phyloP scores from a whole-genome alignment of 2,797 vertebrate genomes.

The Lacerta agilis region DNA sequence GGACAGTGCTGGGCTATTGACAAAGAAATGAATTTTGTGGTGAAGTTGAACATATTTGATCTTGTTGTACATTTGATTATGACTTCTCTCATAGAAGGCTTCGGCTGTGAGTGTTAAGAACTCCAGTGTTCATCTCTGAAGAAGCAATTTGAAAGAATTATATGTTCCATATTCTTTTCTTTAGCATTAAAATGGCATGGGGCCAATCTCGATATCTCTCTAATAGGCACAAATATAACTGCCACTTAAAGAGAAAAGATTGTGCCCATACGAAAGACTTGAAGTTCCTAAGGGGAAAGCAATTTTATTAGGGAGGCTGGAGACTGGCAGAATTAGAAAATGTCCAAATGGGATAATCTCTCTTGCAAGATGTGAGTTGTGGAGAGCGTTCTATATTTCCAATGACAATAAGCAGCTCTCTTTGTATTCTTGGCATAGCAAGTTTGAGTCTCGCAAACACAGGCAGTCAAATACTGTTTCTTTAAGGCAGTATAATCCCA shows the following conservation, averaged over 20 bases:
- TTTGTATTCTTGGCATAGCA: background rate
- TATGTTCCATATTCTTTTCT: background rate
- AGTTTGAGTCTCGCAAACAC: background rate
- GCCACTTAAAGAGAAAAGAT: background rate
- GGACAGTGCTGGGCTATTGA: conserved; percentile 40
- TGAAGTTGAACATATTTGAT: background rate
- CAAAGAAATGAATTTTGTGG: conserved; percentile 49
- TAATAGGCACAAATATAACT: background rate
- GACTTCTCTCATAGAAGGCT: conserved; percentile 32
- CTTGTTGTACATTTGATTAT: conserved; percentile 9
- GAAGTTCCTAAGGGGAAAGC: conserved; percentile 35
- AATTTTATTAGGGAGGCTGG: background rate
- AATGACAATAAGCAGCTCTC: background rate
- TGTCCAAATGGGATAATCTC: background rate
- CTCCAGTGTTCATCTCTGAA: conserved; percentile 28
- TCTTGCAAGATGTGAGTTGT: background rate
- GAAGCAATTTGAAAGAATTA: conserved; percentile 16
- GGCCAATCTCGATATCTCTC: background rate
- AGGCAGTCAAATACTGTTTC: too few relatives aligned
- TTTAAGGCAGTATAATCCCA: too few relatives aligned
- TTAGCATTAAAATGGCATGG: background rate
- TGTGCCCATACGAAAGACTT: background rate
- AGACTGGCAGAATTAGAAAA: background rate
- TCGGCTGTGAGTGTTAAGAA: conserved; percentile 23
- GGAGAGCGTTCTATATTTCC: background rate